phyloP scores from a whole-genome alignment of 2,888 invertebrate genomes.

The Aphidoletes aphidimyza region DNA sequence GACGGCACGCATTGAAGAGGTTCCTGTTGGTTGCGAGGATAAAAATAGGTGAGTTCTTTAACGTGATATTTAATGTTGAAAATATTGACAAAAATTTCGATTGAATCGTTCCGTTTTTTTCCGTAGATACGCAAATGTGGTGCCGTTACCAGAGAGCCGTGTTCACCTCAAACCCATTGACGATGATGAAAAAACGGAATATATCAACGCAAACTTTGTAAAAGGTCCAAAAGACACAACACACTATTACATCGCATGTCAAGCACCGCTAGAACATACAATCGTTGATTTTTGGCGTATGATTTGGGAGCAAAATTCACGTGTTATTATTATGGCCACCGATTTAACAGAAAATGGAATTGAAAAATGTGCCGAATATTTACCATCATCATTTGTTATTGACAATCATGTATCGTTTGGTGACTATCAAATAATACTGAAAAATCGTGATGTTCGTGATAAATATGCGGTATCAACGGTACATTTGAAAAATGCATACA shows the following conservation, averaged over 20 bases:
- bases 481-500: constrained; percentile 83
- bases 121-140: constrained; percentile 86
- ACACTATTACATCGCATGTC: constrained; percentile 90
- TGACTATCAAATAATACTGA: constrained; percentile 87
- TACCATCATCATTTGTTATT: constrained; percentile 90
- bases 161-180: constrained; percentile 79
- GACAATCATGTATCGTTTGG: constrained; percentile 89
- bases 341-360: constrained; percentile 90
- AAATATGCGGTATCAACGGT: constrained; percentile 90
- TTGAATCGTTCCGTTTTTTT: constrained; percentile 54
- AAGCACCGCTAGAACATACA: constrained; percentile 87
- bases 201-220: constrained; percentile 94
- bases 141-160: constrained; percentile 90
- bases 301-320: constrained; percentile 94
- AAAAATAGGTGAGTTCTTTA: constrained; percentile 74
- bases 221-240: constrained; percentile 79
- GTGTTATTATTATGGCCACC: constrained; percentile 90
- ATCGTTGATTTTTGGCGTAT: constrained; percentile 93
- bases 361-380: constrained; percentile 89
- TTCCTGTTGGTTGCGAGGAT: constrained; percentile 86
- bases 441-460: constrained; percentile 88
- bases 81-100: background rate
- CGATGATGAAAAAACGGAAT: constrained; percentile 83
- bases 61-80: background rate
- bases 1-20: constrained; percentile 80